Conservation (phyloP, 2,113 vertebrate species). For the Zapornia atra region DNA sequence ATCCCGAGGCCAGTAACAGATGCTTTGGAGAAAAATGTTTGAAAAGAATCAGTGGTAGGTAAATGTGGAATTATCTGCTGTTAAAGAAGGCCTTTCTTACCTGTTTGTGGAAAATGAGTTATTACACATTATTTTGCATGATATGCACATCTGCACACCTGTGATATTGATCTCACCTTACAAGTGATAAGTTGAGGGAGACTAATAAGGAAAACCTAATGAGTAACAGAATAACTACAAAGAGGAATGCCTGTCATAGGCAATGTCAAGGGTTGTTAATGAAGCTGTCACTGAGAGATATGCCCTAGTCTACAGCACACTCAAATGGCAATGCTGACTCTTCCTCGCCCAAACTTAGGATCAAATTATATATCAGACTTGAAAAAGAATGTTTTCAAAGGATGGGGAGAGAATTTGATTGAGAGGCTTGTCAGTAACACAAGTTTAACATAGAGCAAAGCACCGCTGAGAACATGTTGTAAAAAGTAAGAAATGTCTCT, state of each 20-base stretch:
- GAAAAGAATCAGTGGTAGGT: not conserved
- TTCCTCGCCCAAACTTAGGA: not conserved
- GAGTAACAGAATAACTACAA: not conserved
- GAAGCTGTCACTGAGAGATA: not conserved
- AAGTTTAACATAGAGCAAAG: not conserved
- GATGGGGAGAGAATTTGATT: not conserved
- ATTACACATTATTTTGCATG: not conserved
- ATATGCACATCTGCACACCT: not conserved
- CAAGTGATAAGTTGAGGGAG: not conserved
- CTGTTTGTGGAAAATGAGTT: not conserved
- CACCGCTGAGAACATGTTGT: not conserved
- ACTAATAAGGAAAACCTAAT: not conserved
- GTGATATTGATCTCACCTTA: not conserved
- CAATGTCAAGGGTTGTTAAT: not conserved
- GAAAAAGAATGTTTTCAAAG: not conserved
- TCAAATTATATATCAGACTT: not conserved
- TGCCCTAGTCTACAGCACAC: not conserved
- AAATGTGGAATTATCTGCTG: not conserved
- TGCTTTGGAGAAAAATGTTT: not conserved
- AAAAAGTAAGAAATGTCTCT: not conserved
- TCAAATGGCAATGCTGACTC: accelerated
- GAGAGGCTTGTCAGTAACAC: not conserved
- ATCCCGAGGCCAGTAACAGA: not conserved
- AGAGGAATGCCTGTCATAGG: not conserved
- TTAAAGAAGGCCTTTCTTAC: not conserved